Base-by-base conservation (phyloP, 2,113 vertebrate species). In the Salminus brasiliensis region DNA sequence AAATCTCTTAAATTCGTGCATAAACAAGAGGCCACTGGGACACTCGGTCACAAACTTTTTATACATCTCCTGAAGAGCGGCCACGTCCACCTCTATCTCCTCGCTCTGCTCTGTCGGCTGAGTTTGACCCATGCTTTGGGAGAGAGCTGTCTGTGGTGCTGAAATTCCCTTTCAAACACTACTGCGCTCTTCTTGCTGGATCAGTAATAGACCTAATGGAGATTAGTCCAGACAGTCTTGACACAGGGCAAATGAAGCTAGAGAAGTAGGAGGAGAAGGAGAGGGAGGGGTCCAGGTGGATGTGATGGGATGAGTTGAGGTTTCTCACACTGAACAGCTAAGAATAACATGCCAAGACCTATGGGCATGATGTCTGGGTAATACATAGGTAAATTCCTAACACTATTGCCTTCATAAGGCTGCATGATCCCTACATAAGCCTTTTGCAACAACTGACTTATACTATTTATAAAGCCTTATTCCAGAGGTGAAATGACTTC, bases 1-100 rank as follows among this genome's bases (percentile, higher is more conserved):
- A 83, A 93, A 93, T 23, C 86, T 87, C 72, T 93, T 95, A 77
- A 93, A 94, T 85, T 94, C 92, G 2, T 92, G 92, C 16, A 93
- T 74, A 41, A 91, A 92, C 47, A 93, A 87, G 0, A 87, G 75
- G 59, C 90, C 91, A 23, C 92, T 93, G 0, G 93, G 92, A 45
- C 92, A 94, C 59, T 94, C 92, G 0, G 62, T 75, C 27, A 94
- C 88, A 89, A 93, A 93, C 76, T 82, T 93, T 66, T 89, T 93
- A 23, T 93, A 93, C 91, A 93, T 92, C 8, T 92, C 90, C 88
- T 94, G 92, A 47, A 94, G 86, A 0, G 87, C 83, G 73, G 85
- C 88, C 16, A 93, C 81, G 10, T 92, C 90, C 2, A 93, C 89
- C 80, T 86, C 85, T 5, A n/a, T 13, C 3, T 57, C 80, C 29